Evolutionary conservation across 1,140 invertebrate genomes (phyloP).

Genomic region (Drosophila truncata): DNA sequence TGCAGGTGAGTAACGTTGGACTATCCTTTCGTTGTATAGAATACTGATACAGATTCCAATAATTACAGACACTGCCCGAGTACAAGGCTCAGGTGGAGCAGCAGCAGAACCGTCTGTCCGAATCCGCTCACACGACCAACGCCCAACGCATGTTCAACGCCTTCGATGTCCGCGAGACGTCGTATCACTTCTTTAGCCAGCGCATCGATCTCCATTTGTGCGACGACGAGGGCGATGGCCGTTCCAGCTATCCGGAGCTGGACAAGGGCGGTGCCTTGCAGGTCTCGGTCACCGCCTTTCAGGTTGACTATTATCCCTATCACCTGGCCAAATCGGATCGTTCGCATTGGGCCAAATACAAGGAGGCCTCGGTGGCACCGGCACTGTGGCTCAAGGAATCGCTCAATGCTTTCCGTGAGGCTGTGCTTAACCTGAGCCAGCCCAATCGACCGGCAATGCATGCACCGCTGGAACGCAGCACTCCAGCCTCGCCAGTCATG

Average conservation of each 20-base stretch:
- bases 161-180: slow-evolving; percentile 98
- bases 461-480: slow-evolving; percentile 87
- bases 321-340: slow-evolving; percentile 95
- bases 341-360: slow-evolving; percentile 94
- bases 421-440: slow-evolving; percentile 89
- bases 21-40: accelerated
- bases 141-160: slow-evolving; percentile 91
- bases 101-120: slow-evolving; percentile 86
- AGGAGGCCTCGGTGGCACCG: slow-evolving; percentile 88
- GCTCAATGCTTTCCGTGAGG: slow-evolving; percentile 88
- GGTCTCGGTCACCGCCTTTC: slow-evolving; percentile 94
- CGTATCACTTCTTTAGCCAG: slow-evolving; percentile 97
- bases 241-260: slow-evolving; percentile 93
- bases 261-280: slow-evolving; percentile 97
- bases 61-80: slow-evolving; percentile 91
- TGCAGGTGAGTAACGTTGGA: slow-evolving; percentile 88
- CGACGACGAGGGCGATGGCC: slow-evolving; percentile 96
- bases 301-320: slow-evolving; percentile 98
- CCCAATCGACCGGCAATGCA: slow-evolving; percentile 87
- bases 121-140: slow-evolving; percentile 86
- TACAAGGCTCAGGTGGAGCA: slow-evolving; percentile 92
- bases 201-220: slow-evolving; percentile 98
- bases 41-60: slow-evolving; percentile 10
- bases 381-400: slow-evolving; percentile 90
- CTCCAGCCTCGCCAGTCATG: slow-evolving; percentile 75